A percentile compares a stretch with the other conserved stretches of the same genome.
Conservation (phyloP, 2,113 vertebrate species). For the Saguinus midas region DNA sequence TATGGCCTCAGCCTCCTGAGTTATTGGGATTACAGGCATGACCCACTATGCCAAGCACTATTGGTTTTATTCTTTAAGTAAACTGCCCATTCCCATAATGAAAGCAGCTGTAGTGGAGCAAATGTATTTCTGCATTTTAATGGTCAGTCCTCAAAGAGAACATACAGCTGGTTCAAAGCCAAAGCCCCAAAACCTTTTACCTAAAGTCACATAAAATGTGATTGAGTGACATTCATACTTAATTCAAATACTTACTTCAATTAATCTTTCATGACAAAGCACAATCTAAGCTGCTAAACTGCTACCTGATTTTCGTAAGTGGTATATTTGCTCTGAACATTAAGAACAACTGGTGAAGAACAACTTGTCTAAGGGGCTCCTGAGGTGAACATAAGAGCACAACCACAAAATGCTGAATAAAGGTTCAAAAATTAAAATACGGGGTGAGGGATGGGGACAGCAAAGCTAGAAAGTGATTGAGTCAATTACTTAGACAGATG, state of each 20-base stretch:
- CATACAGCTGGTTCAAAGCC: background rate
- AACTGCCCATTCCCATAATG: background rate
- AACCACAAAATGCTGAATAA: background rate
- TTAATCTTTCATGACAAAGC: background rate
- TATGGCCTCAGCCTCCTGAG: no score
- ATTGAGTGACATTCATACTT: background rate
- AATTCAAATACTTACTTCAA: background rate
- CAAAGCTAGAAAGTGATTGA: background rate
- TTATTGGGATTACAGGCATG: no score
- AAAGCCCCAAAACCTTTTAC: background rate
- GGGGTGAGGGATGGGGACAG: background rate
- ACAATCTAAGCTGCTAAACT: background rate
- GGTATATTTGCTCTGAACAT: constrained; percentile 4
- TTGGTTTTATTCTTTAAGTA: background rate
- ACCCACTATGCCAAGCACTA: no score
- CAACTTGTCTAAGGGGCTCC: background rate
- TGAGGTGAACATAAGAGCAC: background rate
- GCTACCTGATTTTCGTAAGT: background rate
- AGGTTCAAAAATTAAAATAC: background rate
- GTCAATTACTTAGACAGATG: background rate
- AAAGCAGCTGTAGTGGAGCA: background rate
- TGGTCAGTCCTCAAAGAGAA: background rate
- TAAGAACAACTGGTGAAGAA: background rate
- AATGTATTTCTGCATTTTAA: constrained; percentile 1
- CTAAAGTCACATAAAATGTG: background rate